These are phyloP conservation scores for Laticauda laticaudata DNA, from an alignment of 2,113 vertebrate genomes.

Conservation along the genomic window DNA sequence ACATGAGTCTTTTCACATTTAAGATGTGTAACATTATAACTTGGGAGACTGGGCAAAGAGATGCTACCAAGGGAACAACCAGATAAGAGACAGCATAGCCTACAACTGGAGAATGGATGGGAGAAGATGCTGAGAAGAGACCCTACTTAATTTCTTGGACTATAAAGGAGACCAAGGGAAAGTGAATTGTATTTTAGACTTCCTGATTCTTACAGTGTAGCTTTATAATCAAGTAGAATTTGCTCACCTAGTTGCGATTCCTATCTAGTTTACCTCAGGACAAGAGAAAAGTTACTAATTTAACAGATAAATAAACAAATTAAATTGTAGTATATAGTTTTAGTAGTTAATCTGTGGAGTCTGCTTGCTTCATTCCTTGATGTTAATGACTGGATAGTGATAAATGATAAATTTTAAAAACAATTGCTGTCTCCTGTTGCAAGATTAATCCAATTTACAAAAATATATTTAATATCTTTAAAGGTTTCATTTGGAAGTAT, in stretches of 20 bases:
- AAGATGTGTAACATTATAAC: not conserved
- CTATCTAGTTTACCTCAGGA: not conserved
- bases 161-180: not conserved
- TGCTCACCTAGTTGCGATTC: not conserved
- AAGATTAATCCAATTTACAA: not conserved
- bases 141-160: not conserved
- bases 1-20: not conserved
- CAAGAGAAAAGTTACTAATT: not conserved
- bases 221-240: not conserved
- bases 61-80: not conserved
- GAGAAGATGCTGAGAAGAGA: not conserved
- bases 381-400: not conserved
- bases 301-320: not conserved
- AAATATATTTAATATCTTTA: not conserved
- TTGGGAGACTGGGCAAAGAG: not conserved
- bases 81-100: not conserved
- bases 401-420: not conserved
- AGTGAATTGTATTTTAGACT: not conserved
- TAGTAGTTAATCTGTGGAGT: not conserved
- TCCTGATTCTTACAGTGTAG: not conserved
- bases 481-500: not conserved
- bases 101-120: not conserved
- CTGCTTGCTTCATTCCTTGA: not conserved
- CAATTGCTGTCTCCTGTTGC: not conserved
- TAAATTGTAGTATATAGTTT: not conserved